Percentiles rank a stretch among this genome's conserved stretches.
phyloP scores from a whole-genome alignment of 2,113 vertebrate species.

The Zosterops japonicus region DNA sequence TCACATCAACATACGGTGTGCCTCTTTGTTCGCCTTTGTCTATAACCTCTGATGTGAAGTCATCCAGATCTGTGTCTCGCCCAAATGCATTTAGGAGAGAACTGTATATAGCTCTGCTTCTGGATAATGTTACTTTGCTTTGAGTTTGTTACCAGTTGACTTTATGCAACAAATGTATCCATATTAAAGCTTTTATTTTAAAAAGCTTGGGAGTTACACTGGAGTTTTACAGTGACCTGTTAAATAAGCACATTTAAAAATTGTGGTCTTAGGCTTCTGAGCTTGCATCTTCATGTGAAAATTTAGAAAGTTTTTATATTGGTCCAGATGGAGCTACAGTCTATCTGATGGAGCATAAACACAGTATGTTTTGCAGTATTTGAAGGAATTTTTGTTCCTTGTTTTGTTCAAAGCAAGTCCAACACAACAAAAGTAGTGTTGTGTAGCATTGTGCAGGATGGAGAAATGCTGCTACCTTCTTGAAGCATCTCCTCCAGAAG shows the following conservation, averaged over 20 bases:
- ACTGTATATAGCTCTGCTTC: background rate
- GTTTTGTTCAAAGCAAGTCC: background rate
- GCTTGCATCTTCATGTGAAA: background rate
- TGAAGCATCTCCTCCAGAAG: no score
- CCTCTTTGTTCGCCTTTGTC: background rate
- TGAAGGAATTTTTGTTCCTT: background rate
- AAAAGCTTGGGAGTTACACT: background rate
- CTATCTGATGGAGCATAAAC: background rate
- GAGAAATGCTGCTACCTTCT: no score
- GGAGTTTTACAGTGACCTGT: background rate
- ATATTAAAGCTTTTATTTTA: background rate
- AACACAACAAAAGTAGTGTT: background rate
- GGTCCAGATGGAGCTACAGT: background rate
- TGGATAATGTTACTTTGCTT: background rate
- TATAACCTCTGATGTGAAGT: background rate
- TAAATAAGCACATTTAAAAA: background rate
- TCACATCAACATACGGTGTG: background rate
- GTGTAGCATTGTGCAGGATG: no score
- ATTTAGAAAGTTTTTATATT: background rate
- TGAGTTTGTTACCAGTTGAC: background rate
- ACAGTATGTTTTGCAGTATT: background rate
- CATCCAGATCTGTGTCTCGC: background rate
- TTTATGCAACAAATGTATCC: background rate
- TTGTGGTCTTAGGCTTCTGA: background rate
- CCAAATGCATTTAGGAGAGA: background rate